Evolutionary conservation across 2,797 vertebrate genomes (phyloP).

Genomic region (Zalophus californianus): DNA sequence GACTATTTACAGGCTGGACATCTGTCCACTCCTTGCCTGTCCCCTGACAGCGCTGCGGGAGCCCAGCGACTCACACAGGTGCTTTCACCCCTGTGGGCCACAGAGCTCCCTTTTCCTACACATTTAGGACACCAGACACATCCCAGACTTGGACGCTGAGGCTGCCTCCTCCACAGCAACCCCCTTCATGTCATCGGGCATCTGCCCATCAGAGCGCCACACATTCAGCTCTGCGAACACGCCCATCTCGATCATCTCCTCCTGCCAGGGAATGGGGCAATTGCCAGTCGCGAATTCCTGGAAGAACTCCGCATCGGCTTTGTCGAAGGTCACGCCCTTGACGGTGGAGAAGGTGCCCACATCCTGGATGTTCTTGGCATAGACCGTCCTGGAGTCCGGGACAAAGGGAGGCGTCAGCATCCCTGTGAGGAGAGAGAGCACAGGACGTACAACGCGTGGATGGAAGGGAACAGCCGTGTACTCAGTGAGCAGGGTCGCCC

Average conservation of each 20-base stretch:
- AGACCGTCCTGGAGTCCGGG: slow-evolving; percentile 93
- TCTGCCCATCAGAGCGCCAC: slow-evolving; percentile 89
- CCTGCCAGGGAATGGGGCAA: slow-evolving; percentile 94
- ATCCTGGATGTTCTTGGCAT: slow-evolving; percentile 93
- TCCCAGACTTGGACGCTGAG: slow-evolving; percentile 90
- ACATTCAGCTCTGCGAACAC: slow-evolving; percentile 92
- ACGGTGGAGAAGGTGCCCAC: slow-evolving; percentile 94
- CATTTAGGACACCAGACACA: slow-evolving; percentile 90
- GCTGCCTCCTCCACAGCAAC: slow-evolving; percentile 85
- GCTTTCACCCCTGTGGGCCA: not conserved
- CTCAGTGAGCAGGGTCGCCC: not conserved
- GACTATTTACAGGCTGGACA: not conserved
- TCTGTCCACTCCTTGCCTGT: not conserved
- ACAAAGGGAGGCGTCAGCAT: slow-evolving; percentile 92
- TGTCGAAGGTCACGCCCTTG: slow-evolving; percentile 91
- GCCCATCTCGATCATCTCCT: slow-evolving; percentile 95
- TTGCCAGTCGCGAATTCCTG: slow-evolving; percentile 93
- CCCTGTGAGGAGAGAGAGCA: slow-evolving; percentile 84
- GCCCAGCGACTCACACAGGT: not conserved
- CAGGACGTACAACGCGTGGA: fast-evolving
- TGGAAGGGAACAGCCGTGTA: not conserved
- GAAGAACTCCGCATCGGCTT: slow-evolving; percentile 90
- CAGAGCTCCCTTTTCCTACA: too few relatives aligned
- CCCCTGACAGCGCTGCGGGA: fast-evolving
- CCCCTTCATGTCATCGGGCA: slow-evolving; percentile 92